Base-by-base conservation (phyloP, 64 coral and sea anemone genomes). In the Stichodactyla mertensii region DNA sequence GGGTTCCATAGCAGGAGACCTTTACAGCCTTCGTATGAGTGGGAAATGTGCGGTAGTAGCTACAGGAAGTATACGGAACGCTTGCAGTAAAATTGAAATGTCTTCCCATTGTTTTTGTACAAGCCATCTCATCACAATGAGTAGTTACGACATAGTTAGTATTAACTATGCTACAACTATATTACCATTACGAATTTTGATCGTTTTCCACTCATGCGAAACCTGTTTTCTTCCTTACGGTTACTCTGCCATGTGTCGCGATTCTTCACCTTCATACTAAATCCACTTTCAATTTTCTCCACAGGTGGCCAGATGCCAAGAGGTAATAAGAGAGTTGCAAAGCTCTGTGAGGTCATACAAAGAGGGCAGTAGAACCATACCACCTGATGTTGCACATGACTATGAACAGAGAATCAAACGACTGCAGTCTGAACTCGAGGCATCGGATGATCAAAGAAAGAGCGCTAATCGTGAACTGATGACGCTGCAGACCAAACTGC, bases 251-350 rank as follows among this genome's bases (percentile, higher is more conserved):
- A 59, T 0, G 5, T 15, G 10, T 62, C 16, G 16, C 4, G 19
- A 62, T 5, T 15, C 60, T 11, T 18, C 12, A 4, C 16, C 60
- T 11, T 18, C 12, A 20, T 62, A 66, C 9, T n/a, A 8, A 20
- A 20, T 79, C 15, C 16, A 7, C 20, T 57, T 85, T 14, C 7
- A 22, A 88, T 77, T n/a, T 85, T 81, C 4, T 84, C 22, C 12
- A 2, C 45, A 97, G 95, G 86, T 97, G 88, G 95, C 95, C 6
- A 91, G 92, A 66, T 93, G 87, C 20, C 88, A 97, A 86, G 92
- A 97, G 55, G 92, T 93, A 79, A 93, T 93, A 16, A 89, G 92
- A 16, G 95, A 97, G 19, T 77, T 97, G 10, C 92, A 97, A 62
- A 83, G 53, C 15, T 61, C 90, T 77, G 89, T 97, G 1, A 55